Evolutionary conservation across 1,140 invertebrate genomes (phyloP).

Genomic region (Notospermus geniculatus): DNA sequence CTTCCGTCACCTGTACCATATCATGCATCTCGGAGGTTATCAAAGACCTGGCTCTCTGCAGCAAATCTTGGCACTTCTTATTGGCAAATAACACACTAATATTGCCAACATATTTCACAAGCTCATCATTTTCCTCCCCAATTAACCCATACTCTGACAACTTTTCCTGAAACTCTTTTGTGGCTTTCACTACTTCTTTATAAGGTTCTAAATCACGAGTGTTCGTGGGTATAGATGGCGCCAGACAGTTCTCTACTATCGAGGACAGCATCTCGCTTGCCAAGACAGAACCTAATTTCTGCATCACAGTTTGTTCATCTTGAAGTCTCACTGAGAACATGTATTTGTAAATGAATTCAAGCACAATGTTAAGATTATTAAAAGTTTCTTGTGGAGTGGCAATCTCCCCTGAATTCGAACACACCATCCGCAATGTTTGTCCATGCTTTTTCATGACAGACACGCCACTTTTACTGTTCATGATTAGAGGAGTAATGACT

Average conservation of each 20-base stretch:
- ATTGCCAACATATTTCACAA: no score
- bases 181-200: slow-evolving; percentile 63
- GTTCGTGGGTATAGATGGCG: slow-evolving; percentile 72
- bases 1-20: slow-evolving; percentile 62
- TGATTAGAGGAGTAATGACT: slow-evolving; percentile 34
- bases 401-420: not conserved
- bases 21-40: slow-evolving; percentile 81
- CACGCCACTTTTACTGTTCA: slow-evolving; percentile 42
- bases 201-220: slow-evolving; percentile 69
- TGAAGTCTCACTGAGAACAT: slow-evolving; percentile 20
- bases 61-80: slow-evolving; percentile 72
- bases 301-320: slow-evolving; percentile 58
- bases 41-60: slow-evolving; percentile 68
- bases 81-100: no score
- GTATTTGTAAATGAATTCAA: slow-evolving; percentile 27
- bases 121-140: no score
- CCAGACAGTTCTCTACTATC: slow-evolving; percentile 73
- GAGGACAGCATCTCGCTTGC: slow-evolving; percentile 64
- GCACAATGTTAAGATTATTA: slow-evolving; percentile 23
- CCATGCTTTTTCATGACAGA: not conserved
- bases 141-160: no score
- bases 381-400: slow-evolving; percentile 22
- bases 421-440: not conserved
- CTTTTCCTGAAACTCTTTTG: no score
- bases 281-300: slow-evolving; percentile 64